Conservation (phyloP, 2,888 invertebrate genomes). For the Griposia aprilina region DNA sequence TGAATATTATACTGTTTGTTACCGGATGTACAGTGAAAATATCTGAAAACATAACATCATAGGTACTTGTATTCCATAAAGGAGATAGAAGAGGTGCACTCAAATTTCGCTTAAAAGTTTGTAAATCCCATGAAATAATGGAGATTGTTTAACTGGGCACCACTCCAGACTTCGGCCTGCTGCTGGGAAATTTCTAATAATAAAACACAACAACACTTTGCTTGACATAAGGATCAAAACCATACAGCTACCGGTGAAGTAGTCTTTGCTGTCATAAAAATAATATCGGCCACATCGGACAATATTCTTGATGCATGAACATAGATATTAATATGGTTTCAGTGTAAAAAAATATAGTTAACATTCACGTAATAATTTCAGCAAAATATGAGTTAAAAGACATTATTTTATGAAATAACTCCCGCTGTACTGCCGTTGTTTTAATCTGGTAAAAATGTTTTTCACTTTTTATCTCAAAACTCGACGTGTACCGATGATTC, state of each 20-base stretch:
- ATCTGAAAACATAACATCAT: not conserved
- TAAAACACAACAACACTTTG: too few species aligned
- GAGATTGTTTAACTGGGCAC: not conserved
- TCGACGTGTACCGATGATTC: slow-evolving; percentile 51
- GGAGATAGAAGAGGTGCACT: not conserved
- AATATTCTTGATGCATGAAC: not conserved
- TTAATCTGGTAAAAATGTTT: slow-evolving; percentile 59
- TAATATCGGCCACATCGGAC: not conserved
- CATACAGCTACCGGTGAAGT: not conserved
- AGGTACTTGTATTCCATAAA: not conserved
- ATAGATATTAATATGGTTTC: not conserved
- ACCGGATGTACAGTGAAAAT: not conserved
- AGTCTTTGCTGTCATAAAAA: not conserved
- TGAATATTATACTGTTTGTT: slow-evolving; percentile 4
- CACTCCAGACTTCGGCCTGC: not conserved
- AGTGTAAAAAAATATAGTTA: slow-evolving; percentile 1
- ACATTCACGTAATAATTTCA: slow-evolving; percentile 14
- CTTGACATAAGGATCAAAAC: not conserved
- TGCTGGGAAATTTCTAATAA: not conserved
- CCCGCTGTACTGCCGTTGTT: slow-evolving; percentile 33
- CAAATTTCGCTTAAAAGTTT: not conserved
- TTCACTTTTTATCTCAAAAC: slow-evolving; percentile 50
- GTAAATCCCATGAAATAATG: not conserved
- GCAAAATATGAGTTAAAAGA: slow-evolving; percentile 8
- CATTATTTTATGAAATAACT: slow-evolving; percentile 52